These are phyloP conservation scores for Yasuhikotakia modesta DNA, from an alignment of 2,797 vertebrate genomes.

Conservation along the genomic window DNA sequence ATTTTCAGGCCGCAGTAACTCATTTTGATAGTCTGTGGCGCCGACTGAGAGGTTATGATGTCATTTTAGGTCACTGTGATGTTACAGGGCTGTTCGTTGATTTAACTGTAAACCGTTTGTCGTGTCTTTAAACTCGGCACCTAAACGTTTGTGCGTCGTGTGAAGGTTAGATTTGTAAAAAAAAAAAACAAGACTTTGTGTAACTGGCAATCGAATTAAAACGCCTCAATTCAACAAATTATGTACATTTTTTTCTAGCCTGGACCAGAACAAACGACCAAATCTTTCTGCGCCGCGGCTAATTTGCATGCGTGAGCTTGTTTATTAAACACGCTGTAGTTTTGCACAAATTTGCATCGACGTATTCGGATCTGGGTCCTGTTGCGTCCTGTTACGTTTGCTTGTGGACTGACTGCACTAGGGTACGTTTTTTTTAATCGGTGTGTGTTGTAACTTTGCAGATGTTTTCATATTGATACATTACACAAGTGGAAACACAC, in stretches of 20 bases:
- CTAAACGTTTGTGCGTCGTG: conserved; percentile 15
- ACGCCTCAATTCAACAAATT: conserved; percentile 27
- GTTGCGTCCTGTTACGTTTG: too few species aligned
- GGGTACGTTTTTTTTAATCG: too few species aligned
- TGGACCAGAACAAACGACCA: conserved; percentile 4
- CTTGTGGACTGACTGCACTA: too few species aligned
- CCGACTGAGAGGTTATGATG: conserved; percentile 9
- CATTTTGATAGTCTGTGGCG: conserved; percentile 24
- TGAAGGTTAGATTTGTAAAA: background rate
- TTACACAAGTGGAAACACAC: too few species aligned
- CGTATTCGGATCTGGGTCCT: conserved; percentile 3
- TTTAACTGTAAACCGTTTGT: conserved; percentile 6
- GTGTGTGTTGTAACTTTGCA: too few species aligned
- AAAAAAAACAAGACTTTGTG: background rate
- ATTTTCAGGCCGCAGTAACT: conserved; percentile 11
- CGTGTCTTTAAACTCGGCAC: too few species aligned
- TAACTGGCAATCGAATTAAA: background rate
- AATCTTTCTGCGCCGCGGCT: conserved; percentile 3
- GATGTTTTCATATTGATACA: too few species aligned
- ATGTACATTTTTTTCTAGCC: conserved; percentile 31
- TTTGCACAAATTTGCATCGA: conserved; percentile 29
- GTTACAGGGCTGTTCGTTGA: background rate
- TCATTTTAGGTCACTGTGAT: conserved; percentile 23
- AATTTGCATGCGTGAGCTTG: conserved; percentile 19
- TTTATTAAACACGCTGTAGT: conserved; percentile 21